A percentile compares a stretch with the other conserved stretches of the same genome.
Evolutionary conservation across 35 echinoderm and acorn worm species (phyloP).

Genomic region (Strongylocentrotus purpuratus): DNA sequence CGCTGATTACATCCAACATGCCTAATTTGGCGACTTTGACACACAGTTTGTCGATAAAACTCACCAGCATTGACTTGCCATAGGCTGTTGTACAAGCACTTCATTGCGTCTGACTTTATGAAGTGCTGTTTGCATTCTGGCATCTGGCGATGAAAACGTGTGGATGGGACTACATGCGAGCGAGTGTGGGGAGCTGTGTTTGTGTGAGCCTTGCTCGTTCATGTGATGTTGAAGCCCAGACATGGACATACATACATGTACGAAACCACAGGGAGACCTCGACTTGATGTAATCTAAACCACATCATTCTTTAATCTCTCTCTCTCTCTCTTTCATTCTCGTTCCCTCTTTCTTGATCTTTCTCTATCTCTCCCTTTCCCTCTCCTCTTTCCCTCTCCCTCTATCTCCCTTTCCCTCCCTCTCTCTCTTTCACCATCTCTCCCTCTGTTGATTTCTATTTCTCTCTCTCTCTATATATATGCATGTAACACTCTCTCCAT

Average conservation of each 20-base stretch:
- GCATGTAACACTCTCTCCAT: not conserved
- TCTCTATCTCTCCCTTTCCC: not conserved
- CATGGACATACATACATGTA: not conserved
- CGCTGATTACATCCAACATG: no score
- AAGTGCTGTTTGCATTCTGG: not conserved
- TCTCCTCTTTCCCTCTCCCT: not conserved
- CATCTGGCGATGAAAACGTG: not conserved
- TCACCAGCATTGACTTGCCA: not conserved
- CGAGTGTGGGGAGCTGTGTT: not conserved
- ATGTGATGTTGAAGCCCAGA: not conserved
- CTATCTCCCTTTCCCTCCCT: not conserved
- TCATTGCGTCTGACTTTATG: not conserved
- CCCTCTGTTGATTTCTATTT: not conserved
- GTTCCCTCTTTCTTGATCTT: not conserved
- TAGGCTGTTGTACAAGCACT: not conserved
- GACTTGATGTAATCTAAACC: constrained; percentile 3
- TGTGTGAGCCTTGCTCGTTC: not conserved
- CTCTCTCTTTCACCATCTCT: not conserved
- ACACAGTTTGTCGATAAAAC: not conserved
- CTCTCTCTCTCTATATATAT: no score
- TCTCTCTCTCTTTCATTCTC: not conserved
- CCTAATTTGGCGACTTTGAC: not conserved
- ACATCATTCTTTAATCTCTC: not conserved
- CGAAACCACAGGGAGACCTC: not conserved
- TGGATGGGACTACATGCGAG: not conserved